Evolutionary conservation across 2,113 vertebrate genomes (phyloP).

Genomic region (Megaceryle torquata): DNA sequence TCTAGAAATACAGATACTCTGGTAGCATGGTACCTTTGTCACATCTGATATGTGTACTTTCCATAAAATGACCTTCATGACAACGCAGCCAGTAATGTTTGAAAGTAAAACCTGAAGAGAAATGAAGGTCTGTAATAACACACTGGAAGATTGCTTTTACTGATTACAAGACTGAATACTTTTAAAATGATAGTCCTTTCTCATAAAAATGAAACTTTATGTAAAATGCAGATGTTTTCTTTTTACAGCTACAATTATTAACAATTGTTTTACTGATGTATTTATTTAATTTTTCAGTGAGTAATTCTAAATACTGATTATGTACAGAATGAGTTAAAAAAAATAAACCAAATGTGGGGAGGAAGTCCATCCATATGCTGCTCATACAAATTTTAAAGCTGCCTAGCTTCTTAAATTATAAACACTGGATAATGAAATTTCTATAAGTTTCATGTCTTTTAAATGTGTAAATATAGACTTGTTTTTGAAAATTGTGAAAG

Average conservation of each 20-base stretch:
- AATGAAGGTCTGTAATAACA: slow-evolving; percentile 50
- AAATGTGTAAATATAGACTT: slow-evolving; percentile 11
- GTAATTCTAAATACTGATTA: slow-evolving; percentile 29
- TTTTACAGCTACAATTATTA: background rate
- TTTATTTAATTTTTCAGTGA: slow-evolving; percentile 61
- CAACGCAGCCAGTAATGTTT: background rate
- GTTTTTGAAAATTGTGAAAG: background rate
- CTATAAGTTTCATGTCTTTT: slow-evolving; percentile 47
- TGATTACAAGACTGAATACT: slow-evolving; percentile 21
- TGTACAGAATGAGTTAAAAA: slow-evolving; percentile 42
- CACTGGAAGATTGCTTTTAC: slow-evolving; percentile 46
- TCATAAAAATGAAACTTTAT: slow-evolving; percentile 6
- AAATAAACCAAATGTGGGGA: background rate
- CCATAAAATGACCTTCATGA: slow-evolving; percentile 52
- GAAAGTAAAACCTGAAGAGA: slow-evolving; percentile 45
- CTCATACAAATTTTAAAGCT: slow-evolving; percentile 63
- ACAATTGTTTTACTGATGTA: slow-evolving; percentile 43
- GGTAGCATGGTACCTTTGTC: slow-evolving; percentile 3
- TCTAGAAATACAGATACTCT: background rate
- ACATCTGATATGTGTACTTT: background rate
- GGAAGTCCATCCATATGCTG: slow-evolving; percentile 18
- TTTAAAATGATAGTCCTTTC: slow-evolving; percentile 1
- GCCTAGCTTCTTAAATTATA: slow-evolving; percentile 35
- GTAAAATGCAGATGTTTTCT: background rate
- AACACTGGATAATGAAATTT: slow-evolving; percentile 50